Evolutionary conservation across 2,888 invertebrate species (phyloP).

Genomic region (Aleiodes alternator): DNA sequence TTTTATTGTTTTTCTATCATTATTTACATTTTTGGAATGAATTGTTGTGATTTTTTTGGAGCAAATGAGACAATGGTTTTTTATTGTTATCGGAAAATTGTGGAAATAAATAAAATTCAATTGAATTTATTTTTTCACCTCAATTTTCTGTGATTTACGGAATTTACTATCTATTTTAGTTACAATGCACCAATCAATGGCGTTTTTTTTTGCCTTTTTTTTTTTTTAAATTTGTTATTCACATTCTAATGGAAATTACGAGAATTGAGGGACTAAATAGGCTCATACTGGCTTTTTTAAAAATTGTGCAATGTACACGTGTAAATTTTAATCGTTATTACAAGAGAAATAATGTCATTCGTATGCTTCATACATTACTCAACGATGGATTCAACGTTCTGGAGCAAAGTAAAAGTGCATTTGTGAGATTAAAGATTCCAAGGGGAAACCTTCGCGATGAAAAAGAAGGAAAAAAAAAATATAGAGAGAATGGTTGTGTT

Average conservation of each 20-base stretch:
- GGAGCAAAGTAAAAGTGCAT: conserved; percentile 12
- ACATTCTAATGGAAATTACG: not conserved
- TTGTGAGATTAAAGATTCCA: not conserved
- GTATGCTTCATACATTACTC: conserved; percentile 19
- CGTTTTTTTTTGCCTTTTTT: no score
- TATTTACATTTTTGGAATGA: not conserved
- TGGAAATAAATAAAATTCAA: no score
- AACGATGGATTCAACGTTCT: not conserved
- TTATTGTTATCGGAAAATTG: no score
- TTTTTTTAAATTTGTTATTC: not conserved
- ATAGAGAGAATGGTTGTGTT: no score
- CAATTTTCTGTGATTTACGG: no score
- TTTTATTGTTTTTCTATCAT: conserved; percentile 2
- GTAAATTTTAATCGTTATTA: conserved; percentile 4
- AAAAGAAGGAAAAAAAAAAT: not conserved
- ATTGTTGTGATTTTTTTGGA: no score
- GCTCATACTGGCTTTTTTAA: not conserved
- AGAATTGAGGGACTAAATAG: not conserved
- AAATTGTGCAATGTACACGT: conserved; percentile 1
- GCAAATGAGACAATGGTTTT: no score
- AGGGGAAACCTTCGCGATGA: not conserved
- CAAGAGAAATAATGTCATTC: conserved; percentile 22
- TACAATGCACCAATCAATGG: no score
- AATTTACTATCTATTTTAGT: no score
- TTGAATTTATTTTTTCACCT: no score